Evolutionary conservation across 2,888 invertebrate species (phyloP), one percentile per base, ranked within the genome.

Genomic region (Cheilosia scutellata): DNA sequence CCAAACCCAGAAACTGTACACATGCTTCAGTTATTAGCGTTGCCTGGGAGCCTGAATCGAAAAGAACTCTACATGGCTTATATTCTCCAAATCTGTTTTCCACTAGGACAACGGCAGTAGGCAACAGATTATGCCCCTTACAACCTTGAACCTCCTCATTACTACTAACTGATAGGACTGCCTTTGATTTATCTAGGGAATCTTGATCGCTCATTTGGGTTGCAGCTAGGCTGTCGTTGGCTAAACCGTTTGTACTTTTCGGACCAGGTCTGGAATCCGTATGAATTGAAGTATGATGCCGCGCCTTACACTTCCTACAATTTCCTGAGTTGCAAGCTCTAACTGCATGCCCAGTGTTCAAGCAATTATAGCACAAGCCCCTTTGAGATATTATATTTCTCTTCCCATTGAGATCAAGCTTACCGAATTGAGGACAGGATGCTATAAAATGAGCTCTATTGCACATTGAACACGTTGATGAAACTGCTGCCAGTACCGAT

Each of bases 341-440:
- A 4, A 71, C 49, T 9, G 71, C 49, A 29, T 71, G 58, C 6
- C 37, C 49, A 7, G 29, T 16, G 27, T 71, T 58, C 2, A 60
- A 31, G n/a, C 60, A 71, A 51, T 71, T 71, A 11, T 71, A 71
- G 20, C 71, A 71, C 5, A 71, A 5, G 9, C 58, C 20, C 27
- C 42, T 72, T 51, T 72, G 51, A 5, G 51, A 11, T 31, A 49
- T 49, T 25, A 70, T 7, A 3, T 20, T 11, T 13, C 20, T n/a
- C 16, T 6, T 47, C 4, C 49, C 71, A 27, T n/a, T 37, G 0
- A 71, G 25, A 27, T 60, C 71, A 2, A 71, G 29, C 2, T 20
- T 20, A 20, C 20, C 20, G 2, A 20, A 20, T 20, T 20, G 20
- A 20, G 20, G 20, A 20, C 20, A 20, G 20, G 20, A 20, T 20